Base-by-base conservation (phyloP, 2,888 invertebrate species). In the Sisyra terminalis region DNA sequence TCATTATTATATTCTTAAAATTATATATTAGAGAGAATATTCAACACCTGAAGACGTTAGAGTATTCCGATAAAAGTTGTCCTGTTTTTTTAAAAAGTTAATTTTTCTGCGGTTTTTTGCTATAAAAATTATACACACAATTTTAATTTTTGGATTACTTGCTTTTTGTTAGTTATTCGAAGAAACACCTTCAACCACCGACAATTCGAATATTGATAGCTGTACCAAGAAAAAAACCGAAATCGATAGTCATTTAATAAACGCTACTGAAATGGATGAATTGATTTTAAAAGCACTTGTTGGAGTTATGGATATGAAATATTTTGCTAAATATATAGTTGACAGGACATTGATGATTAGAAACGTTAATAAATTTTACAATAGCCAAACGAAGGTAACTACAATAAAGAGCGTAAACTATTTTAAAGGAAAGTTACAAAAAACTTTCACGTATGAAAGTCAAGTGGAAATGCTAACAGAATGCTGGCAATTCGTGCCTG, bases 261-360 rank as follows among this genome's bases (percentile, higher is more conserved):
- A 24, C 7, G 24, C 24, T 3, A 24, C 3, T 5, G 30, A 29
- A 24, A 42, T 42, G 42, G 42, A 42, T 15, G 14, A 24, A 13
- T 13, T 43, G 9, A 52, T 55, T 10, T 47, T 48, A 1, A 54
- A 51, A 40, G 59, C 56, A 2, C 45, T 61, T 29, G 44, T 49
- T 1, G 57, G 57, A 3, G 48, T 60, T 11, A 57, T 58, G 55
- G 53, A 53, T 11, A 52, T 59, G 50, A 55, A 57, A 10, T 52
- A 50, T 5, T 50, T 60, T 2, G 52, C 52, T 29, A 55, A 54
- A 37, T 56, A 56, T 44, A 45, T 61, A 29, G 37, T 45, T 7
- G 42, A 29, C 36, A 13, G 44, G 48, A 30, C 50, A 46, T 42
- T 57, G 16, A 45, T 50, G 8, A 52, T 57, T 1, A 53, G 50